Conservation (phyloP, 2,797 vertebrate genomes). For the Rhincodon typus region DNA sequence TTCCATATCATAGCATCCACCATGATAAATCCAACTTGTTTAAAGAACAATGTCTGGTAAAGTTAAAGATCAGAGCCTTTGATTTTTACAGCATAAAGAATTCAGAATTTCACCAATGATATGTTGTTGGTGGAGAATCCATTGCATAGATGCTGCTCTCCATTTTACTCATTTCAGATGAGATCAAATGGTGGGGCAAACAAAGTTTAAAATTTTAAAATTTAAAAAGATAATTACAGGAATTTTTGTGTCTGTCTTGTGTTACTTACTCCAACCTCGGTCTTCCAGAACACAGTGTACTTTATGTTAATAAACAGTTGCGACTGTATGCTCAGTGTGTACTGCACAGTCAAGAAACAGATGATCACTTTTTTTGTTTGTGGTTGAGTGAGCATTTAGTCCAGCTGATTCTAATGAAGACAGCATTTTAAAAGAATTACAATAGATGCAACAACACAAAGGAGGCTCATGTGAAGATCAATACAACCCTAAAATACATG, state of each 20-base stretch:
- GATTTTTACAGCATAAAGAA: neutral
- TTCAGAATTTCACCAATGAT: neutral
- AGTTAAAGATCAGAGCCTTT: constrained; percentile 5
- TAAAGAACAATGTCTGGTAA: neutral
- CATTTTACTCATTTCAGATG: neutral
- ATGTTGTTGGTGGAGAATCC: neutral
- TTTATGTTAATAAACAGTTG: constrained; percentile 24
- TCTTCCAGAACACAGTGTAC: neutral
- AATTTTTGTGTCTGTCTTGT: neutral
- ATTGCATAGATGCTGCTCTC: neutral
- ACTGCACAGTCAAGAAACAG: neutral
- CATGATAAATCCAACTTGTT: neutral
- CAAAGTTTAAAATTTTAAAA: constrained; percentile 19
- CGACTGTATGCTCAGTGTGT: constrained; percentile 12
- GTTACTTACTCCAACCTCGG: neutral
- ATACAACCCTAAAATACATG: neutral
- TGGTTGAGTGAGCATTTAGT: constrained; percentile 27
- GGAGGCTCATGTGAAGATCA: neutral
- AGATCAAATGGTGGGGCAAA: no score
- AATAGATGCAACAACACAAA: constrained; percentile 27
- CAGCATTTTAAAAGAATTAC: constrained; percentile 1
- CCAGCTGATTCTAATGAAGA: constrained; percentile 28
- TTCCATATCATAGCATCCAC: neutral
- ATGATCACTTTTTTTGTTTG: constrained; percentile 30
- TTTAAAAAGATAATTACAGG: neutral